Evolutionary conservation across 2,113 vertebrate genomes (phyloP).

Genomic region (Triplophysa siluroides): DNA sequence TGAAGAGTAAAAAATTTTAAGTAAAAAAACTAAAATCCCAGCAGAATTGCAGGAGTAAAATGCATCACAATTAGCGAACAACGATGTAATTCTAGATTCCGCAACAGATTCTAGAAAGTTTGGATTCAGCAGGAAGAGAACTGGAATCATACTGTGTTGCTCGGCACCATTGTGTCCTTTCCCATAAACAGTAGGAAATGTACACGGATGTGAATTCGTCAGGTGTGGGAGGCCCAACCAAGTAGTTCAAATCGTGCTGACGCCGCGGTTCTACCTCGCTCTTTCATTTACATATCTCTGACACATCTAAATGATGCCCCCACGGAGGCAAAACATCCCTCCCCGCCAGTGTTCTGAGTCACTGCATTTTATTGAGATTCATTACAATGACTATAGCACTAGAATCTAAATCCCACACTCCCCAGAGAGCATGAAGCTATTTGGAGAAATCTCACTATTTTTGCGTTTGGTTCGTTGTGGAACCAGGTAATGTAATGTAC

Average conservation of each 20-base stretch:
- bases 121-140: background rate
- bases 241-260: slow-evolving; percentile 42
- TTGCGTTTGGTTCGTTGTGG: background rate
- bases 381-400: slow-evolving; percentile 18
- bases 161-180: slow-evolving; percentile 17
- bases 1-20: no score
- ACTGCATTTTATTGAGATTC: slow-evolving; percentile 39
- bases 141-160: background rate
- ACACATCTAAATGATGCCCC: slow-evolving; percentile 7
- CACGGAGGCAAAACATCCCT: slow-evolving; percentile 23
- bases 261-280: slow-evolving; percentile 5
- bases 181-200: background rate
- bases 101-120: slow-evolving; percentile 8
- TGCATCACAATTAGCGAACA: no score
- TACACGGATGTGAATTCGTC: slow-evolving; percentile 21
- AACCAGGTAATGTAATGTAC: slow-evolving; percentile 6
- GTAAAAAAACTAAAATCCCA: no score
- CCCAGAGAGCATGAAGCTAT: background rate
- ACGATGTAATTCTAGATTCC: background rate
- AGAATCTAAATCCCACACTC: slow-evolving; percentile 17
- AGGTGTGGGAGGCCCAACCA: slow-evolving; percentile 29
- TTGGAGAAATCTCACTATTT: background rate
- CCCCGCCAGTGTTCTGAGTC: slow-evolving; percentile 27
- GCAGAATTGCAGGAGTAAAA: no score
- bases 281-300: slow-evolving; percentile 7